phyloP scores from a whole-genome alignment of 2,888 invertebrate species.

The Balanococcus diminutus region DNA sequence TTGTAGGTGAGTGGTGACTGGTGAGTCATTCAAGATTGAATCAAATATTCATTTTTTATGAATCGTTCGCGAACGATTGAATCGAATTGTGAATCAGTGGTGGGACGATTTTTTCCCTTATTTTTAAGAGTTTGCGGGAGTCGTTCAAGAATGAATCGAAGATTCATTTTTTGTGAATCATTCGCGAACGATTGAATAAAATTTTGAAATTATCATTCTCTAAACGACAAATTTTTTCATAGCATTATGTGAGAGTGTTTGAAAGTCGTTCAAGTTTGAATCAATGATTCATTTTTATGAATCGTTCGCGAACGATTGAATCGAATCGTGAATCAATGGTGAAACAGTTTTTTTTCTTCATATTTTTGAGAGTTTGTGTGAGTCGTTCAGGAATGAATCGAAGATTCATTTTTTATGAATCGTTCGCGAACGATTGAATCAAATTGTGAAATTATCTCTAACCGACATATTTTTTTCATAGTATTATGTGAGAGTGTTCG shows the following conservation, averaged over 20 bases:
- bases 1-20: too few species aligned
- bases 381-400: background rate
- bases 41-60: background rate
- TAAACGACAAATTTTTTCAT: too few species aligned
- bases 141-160: too few species aligned
- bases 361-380: background rate
- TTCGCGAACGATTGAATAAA: background rate
- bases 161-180: background rate
- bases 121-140: background rate
- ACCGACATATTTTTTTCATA: too few species aligned
- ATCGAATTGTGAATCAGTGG: too few species aligned
- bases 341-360: background rate
- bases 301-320: background rate
- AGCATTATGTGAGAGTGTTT: too few species aligned
- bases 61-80: background rate
- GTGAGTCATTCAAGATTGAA: too few species aligned
- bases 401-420: background rate
- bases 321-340: background rate
- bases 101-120: too few species aligned
- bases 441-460: background rate
- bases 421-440: background rate
- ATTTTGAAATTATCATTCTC: too few species aligned
- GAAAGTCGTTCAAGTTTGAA: background rate
- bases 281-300: background rate
- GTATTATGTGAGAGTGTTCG: too few species aligned